Conservation (phyloP, 2,888 invertebrate species). For the Cyaniris semiargus region DNA sequence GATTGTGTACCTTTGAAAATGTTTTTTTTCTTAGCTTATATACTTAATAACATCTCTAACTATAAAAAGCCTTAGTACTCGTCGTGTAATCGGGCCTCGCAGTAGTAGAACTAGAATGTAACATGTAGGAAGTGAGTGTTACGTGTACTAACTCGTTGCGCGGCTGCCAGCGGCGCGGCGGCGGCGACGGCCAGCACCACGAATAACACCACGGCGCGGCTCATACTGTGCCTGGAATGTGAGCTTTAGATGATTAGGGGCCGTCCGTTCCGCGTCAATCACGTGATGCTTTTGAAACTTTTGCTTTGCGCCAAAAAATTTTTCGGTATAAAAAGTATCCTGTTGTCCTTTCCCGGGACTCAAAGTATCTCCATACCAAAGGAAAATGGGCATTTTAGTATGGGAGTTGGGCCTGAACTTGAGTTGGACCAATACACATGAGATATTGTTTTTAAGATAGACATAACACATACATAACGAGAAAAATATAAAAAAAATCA, state of each 20-base stretch:
- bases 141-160: conserved; percentile 64
- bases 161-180: conserved; percentile 56
- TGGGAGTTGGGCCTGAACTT: too few relatives aligned
- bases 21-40: not conserved
- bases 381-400: too few relatives aligned
- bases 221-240: conserved; percentile 31
- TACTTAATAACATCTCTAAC: not conserved
- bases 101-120: conserved; percentile 28
- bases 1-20: not conserved
- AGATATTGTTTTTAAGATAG: too few relatives aligned
- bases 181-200: conserved; percentile 53
- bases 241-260: not conserved
- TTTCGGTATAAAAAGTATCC: too few relatives aligned
- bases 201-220: conserved; percentile 14
- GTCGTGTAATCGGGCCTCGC: not conserved
- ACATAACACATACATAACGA: too few relatives aligned
- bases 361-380: too few relatives aligned
- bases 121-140: conserved; percentile 48
- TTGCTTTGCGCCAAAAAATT: too few relatives aligned
- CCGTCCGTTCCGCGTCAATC: not conserved
- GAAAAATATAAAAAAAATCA: too few relatives aligned
- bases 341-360: too few relatives aligned
- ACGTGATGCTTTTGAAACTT: not conserved
- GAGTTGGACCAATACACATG: too few relatives aligned
- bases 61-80: not conserved